Percentiles rank a stretch among this genome's conserved stretches.
These are phyloP conservation scores for Mercenaria mercenaria DNA, from an alignment of 1,140 invertebrate genomes.

Conservation along the genomic window DNA sequence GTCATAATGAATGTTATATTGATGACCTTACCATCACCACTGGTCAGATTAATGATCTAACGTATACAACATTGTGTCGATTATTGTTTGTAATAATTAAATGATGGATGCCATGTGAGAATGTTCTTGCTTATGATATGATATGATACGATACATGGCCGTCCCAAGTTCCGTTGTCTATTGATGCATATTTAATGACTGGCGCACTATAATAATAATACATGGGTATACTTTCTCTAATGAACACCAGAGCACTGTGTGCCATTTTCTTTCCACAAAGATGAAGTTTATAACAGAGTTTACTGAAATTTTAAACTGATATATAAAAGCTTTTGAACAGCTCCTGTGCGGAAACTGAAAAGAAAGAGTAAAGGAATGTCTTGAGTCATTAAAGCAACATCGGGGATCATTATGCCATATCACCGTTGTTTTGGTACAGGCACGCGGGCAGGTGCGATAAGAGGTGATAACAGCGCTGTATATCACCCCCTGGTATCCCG, in stretches of 20 bases:
- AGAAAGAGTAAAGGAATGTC: too few species aligned
- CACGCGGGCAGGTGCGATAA: neutral
- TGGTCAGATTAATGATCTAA: neutral
- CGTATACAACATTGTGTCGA: neutral
- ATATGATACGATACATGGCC: neutral
- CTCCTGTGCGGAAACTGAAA: too few species aligned
- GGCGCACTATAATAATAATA: neutral
- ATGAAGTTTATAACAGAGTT: too few species aligned
- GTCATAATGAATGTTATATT: slow-evolving; percentile 22
- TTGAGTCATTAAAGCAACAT: neutral
- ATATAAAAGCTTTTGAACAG: too few species aligned
- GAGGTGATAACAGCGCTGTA: neutral
- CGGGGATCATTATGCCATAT: neutral
- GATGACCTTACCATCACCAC: neutral
- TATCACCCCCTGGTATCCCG: neutral
- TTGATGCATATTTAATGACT: slow-evolving; percentile 6
- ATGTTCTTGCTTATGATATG: too few species aligned
- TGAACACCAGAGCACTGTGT: neutral
- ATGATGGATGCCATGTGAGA: neutral
- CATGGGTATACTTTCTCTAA: neutral
- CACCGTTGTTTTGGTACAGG: neutral
- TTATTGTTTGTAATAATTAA: slow-evolving; percentile 15
- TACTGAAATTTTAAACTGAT: too few species aligned
- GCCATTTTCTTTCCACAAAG: neutral
- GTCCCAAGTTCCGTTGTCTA: neutral